Base-by-base conservation (phyloP, 2,797 vertebrate species). In the Nasua narica region DNA sequence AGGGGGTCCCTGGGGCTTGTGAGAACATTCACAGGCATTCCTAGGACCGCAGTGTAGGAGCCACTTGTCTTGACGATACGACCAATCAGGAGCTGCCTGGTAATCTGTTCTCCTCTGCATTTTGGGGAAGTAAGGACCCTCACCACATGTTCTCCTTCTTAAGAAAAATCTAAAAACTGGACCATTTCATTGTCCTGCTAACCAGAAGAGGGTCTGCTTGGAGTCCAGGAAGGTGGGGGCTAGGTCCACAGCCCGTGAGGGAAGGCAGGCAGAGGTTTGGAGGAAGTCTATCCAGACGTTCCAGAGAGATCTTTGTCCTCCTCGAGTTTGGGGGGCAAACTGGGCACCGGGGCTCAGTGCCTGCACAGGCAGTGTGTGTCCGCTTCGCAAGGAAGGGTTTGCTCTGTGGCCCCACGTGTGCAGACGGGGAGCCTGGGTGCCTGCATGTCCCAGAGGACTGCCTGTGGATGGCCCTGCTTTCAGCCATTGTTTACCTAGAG, bases 401-500 rank as follows among this genome's bases (percentile, higher is more conserved):
- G 52, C 58, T 5, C 1, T 4, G 3, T 43, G 43, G 84, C 52
- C 10, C 2, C 23, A 35, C 81, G 25, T 48, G 5, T 77, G 82
- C 8, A 23, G 90, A 58, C 72, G 9, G 6, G 3, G 25, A 56
- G 69, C 32, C 78, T 0, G 5, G 4, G 74, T 69, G 69, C 56
- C 77, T 79, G 37, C 0, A 0, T 69, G 82, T 81, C 54, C 54
- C 91, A 16, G 23, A 74, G 62, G 62, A 76, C 65, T 32, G 16
- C 52, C 27, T 7, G 5, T 37, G 65, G n/a, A 40, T 56, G 29
- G 29, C 74, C 62, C 65, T 72, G 70, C 70, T 94, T 72, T 84
- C 23, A 43, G 86, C 87, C 93, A 91, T n/a, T 96, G 25, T 94
- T 86, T 69, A 27, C 18, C 12, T 46, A 62, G 94, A 84, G 58